Evolutionary conservation across 2,113 vertebrate genomes (phyloP), one percentile per base, ranked within the genome.

Genomic region (Cercocebus atys): DNA sequence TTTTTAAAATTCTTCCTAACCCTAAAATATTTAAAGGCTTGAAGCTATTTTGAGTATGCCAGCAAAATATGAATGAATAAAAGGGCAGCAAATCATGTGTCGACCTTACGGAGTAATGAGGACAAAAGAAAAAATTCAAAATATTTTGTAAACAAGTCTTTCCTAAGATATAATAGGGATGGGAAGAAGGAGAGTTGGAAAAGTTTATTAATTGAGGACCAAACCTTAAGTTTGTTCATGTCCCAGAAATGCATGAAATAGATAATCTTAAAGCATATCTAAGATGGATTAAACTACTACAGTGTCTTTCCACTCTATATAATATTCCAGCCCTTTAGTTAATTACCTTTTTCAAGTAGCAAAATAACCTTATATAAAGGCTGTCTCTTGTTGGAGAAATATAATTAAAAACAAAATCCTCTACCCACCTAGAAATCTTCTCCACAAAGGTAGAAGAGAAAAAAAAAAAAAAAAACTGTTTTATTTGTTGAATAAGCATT

Each of bases 341-440:
- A 87, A 87, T 75, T 93, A 25, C 16, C 35, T 75, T 83, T 84
- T 86, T 32, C 18, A 83, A 91, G 52, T 59, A 66, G 5, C 20
- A 85, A 50, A 88, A 66, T 66, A 84, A 25, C 22, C 40, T 70
- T 81, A n/a, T 18, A 27, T n/a, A 93, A 64, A 91, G 20, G 2
- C 40, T 66, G 6, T 38, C 25, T 78, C 72, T 92, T 89, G 18
- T 30, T 70, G 35, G 16, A 1, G 14, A 70, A 88, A 88, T 91
- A 64, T 47, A 96, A 88, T 80, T 76, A 47, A 85, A 93, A 95
- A 72, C 9, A 88, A 90, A 94, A 90, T 66, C 30, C 27, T 73
- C 22, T 68, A 30, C 57, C 72, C 59, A 59, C 20, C 52, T 76
- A 35, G 40, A 94, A 82, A 72, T 82, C n/a, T 61, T 92, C 20